These are phyloP conservation scores for Apis dorsata DNA, from an alignment of 1,140 invertebrate genomes.

Conservation along the genomic window DNA sequence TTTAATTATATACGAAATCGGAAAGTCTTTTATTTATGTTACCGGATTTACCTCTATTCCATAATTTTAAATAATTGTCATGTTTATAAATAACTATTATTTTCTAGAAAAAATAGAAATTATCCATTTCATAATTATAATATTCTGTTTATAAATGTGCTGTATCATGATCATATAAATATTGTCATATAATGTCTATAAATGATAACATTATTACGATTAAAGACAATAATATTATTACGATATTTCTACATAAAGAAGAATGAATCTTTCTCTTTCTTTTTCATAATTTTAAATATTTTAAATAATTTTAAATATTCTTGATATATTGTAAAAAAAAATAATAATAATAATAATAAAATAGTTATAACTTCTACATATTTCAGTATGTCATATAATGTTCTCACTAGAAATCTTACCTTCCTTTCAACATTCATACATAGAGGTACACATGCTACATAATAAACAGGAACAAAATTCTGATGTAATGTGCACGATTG, in stretches of 20 bases:
- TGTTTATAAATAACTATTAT: conserved; percentile 28
- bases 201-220: too few relatives aligned
- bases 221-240: too few relatives aligned
- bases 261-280: too few relatives aligned
- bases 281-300: too few relatives aligned
- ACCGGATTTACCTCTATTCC: neutral
- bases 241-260: too few relatives aligned
- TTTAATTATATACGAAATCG: conserved; percentile 10
- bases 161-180: too few relatives aligned
- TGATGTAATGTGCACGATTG: conserved; percentile 58
- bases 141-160: too few relatives aligned
- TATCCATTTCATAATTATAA: neutral
- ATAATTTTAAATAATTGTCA: conserved; percentile 10
- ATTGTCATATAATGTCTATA: too few relatives aligned
- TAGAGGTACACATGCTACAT: conserved; percentile 55
- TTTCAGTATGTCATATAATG: neutral
- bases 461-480: conserved; percentile 44
- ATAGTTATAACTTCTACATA: neutral
- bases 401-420: neutral
- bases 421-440: conserved; percentile 3
- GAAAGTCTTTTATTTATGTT: neutral
- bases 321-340: neutral
- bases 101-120: neutral
- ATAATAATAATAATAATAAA: neutral
- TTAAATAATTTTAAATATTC: too few relatives aligned